phyloP scores from a whole-genome alignment of 2,113 vertebrate species.

The Pelobates fuscus region DNA sequence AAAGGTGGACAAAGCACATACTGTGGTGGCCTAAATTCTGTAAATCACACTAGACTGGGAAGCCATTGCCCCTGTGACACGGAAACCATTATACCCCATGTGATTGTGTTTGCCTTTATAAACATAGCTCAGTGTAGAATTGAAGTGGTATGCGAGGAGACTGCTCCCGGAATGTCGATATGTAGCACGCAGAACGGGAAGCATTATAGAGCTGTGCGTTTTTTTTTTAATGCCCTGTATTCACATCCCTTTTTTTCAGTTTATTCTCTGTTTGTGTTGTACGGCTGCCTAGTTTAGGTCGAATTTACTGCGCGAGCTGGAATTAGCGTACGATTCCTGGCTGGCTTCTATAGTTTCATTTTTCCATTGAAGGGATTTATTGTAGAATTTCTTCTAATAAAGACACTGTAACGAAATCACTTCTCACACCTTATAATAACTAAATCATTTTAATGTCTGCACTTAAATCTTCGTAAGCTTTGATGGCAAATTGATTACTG shows the following conservation, averaged over 20 bases:
- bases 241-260: slow-evolving; percentile 22
- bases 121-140: slow-evolving; percentile 1
- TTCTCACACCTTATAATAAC: slow-evolving; percentile 42
- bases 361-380: slow-evolving; percentile 42
- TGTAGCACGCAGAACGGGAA: neutral
- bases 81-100: neutral
- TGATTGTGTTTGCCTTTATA: neutral
- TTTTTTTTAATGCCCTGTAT: slow-evolving; percentile 1
- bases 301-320: slow-evolving; percentile 29
- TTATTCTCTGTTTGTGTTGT: slow-evolving; percentile 36
- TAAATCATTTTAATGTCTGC: slow-evolving; percentile 34
- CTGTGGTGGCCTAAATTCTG: neutral
- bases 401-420: slow-evolving; percentile 43
- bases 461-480: slow-evolving; percentile 17
- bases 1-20: neutral
- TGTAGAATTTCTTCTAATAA: slow-evolving; percentile 32
- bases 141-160: slow-evolving; percentile 9
- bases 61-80: neutral
- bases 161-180: slow-evolving; percentile 9
- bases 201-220: neutral
- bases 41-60: neutral
- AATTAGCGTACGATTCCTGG: slow-evolving; percentile 23
- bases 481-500: neutral
- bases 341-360: slow-evolving; percentile 4
- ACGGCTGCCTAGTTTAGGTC: slow-evolving; percentile 35